Percentiles rank a stretch among this genome's conserved stretches.
Evolutionary conservation across 2,888 invertebrate genomes (phyloP).

Genomic region (Tricholauxania praeusta): DNA sequence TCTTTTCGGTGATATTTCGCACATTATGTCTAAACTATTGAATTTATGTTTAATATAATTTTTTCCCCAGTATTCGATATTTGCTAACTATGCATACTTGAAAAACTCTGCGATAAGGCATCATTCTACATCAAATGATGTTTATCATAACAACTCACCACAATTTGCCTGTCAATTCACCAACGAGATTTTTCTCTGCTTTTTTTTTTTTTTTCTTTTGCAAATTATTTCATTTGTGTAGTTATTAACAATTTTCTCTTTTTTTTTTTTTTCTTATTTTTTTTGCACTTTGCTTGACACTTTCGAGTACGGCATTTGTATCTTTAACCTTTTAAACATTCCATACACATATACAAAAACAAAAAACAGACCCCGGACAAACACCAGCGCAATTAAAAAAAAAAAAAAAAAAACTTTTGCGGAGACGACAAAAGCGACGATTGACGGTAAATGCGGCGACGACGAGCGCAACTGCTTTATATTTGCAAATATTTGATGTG

Average conservation of each 20-base stretch:
- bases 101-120: too few relatives aligned
- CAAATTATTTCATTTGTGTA: background rate
- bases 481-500: background rate
- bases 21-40: too few relatives aligned
- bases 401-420: too few relatives aligned
- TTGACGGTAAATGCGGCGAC: too few relatives aligned
- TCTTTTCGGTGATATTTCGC: too few relatives aligned
- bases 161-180: conserved; percentile 26
- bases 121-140: too few relatives aligned
- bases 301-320: conserved; percentile 46
- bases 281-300: conserved; percentile 41
- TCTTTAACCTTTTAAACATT: conserved; percentile 42
- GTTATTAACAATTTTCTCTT: background rate
- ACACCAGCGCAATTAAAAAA: background rate
- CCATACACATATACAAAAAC: conserved; percentile 2
- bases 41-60: too few relatives aligned
- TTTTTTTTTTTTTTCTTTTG: background rate
- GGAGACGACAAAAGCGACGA: too few relatives aligned
- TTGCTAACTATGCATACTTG: too few relatives aligned
- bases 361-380: background rate
- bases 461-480: too few relatives aligned
- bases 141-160: conserved; percentile 45
- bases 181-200: conserved; percentile 47
- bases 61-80: too few relatives aligned
- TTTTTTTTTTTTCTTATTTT: background rate